Conservation (phyloP, 2,888 invertebrate genomes). For the Tiliacea citrago region DNA sequence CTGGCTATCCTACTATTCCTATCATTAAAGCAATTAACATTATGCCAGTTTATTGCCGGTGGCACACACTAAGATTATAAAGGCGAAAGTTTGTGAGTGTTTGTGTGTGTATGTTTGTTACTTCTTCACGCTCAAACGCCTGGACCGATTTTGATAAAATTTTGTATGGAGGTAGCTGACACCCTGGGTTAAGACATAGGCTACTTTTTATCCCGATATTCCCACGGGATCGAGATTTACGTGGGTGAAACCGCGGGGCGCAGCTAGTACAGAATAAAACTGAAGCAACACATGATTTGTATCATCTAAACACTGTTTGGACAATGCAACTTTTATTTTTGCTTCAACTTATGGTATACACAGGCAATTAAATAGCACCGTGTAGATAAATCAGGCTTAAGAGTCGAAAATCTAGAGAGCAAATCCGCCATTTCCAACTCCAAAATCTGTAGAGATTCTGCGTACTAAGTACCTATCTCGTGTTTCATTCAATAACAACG, state of each 20-base stretch:
- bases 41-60: background rate
- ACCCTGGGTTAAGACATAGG: no score
- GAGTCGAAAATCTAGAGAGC: background rate
- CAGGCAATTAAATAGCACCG: background rate
- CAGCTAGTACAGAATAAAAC: no score
- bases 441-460: conserved; percentile 31
- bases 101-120: no score
- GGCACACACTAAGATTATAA: no score
- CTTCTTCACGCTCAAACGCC: no score
- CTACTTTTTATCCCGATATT: no score
- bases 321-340: background rate
- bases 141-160: no score
- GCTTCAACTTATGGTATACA: background rate
- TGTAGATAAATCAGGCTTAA: background rate
- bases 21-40: background rate
- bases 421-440: background rate
- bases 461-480: background rate
- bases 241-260: no score
- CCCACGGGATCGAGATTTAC: no score
- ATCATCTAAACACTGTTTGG: background rate
- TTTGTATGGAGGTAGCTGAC: no score
- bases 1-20: background rate
- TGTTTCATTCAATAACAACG: conserved; percentile 26
- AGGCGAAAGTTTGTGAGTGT: no score
- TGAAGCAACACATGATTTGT: background rate